These are phyloP conservation scores for Diadema setosum DNA, from an alignment of 35 echinoderm and acorn worm species.

Conservation along the genomic window DNA sequence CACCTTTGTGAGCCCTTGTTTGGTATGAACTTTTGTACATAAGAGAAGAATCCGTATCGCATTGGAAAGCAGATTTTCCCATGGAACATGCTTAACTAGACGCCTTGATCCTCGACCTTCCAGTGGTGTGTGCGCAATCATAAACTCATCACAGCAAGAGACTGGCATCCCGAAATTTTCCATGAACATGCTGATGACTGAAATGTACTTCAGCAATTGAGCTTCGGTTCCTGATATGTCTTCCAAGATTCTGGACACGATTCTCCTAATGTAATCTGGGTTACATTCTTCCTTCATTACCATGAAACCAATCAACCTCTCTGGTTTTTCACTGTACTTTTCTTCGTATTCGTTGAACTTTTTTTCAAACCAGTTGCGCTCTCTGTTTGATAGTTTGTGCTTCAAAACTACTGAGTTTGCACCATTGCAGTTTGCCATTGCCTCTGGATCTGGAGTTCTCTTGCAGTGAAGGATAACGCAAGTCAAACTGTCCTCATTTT, in stretches of 20 bases:
- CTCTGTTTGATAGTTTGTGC: background rate
- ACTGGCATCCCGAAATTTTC: background rate
- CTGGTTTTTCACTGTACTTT: background rate
- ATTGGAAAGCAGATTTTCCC: background rate
- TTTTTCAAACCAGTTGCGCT: background rate
- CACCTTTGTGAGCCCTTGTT: background rate
- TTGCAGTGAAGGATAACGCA: background rate
- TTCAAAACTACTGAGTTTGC: background rate
- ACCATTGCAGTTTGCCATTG: background rate
- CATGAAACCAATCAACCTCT: background rate
- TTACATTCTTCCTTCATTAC: background rate
- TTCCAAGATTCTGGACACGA: background rate
- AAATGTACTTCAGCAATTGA: background rate
- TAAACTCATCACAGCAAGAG: background rate
- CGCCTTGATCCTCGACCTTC: background rate
- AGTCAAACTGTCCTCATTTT: background rate
- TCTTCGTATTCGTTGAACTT: background rate
- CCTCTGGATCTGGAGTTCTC: background rate
- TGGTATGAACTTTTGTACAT: background rate
- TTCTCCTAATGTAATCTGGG: background rate
- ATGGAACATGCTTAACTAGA: background rate
- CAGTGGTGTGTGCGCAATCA: background rate
- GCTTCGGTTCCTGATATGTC: background rate
- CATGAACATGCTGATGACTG: background rate
- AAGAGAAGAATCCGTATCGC: background rate